phyloP scores from a whole-genome alignment of 2,797 vertebrate species.

The Acridotheres tristis region DNA sequence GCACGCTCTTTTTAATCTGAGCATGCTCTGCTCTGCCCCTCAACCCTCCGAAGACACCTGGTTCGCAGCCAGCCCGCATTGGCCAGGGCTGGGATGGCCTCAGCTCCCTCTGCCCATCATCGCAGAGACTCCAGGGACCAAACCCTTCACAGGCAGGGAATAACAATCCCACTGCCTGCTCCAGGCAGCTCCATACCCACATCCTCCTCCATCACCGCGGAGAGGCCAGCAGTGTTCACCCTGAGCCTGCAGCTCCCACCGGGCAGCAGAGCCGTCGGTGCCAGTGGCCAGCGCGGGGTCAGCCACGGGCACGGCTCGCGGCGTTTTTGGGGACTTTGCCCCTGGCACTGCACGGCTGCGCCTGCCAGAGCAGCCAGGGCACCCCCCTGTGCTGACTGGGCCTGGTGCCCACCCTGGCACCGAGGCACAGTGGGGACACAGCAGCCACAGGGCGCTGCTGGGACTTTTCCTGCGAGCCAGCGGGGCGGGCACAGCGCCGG shows the following conservation, averaged over 20 bases:
- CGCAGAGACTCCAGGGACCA: not conserved
- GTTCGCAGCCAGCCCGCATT: not conserved
- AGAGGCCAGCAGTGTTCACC: accelerated
- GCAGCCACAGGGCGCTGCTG: accelerated
- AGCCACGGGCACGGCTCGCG: not conserved
- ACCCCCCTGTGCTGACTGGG: accelerated
- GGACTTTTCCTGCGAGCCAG: not conserved
- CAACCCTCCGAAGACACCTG: not conserved
- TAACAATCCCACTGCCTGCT: accelerated
- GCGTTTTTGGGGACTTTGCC: not conserved
- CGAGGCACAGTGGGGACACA: accelerated
- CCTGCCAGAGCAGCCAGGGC: not conserved
- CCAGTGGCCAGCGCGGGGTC: accelerated
- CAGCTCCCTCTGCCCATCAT: accelerated
- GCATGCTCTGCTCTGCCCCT: not conserved
- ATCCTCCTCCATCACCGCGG: accelerated
- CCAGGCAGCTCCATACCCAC: not conserved
- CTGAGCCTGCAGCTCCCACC: accelerated
- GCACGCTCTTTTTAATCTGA: not conserved
- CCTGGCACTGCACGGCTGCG: not conserved
- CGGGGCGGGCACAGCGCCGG: not conserved
- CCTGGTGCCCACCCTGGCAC: not conserved
- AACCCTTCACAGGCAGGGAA: not conserved
- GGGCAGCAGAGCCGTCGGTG: accelerated
- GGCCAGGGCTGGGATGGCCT: accelerated